A percentile compares a stretch with the other conserved stretches of the same genome.
These are phyloP conservation scores for Corydoras sp. DNA, from an alignment of 2,113 vertebrate genomes.

Conservation along the genomic window DNA sequence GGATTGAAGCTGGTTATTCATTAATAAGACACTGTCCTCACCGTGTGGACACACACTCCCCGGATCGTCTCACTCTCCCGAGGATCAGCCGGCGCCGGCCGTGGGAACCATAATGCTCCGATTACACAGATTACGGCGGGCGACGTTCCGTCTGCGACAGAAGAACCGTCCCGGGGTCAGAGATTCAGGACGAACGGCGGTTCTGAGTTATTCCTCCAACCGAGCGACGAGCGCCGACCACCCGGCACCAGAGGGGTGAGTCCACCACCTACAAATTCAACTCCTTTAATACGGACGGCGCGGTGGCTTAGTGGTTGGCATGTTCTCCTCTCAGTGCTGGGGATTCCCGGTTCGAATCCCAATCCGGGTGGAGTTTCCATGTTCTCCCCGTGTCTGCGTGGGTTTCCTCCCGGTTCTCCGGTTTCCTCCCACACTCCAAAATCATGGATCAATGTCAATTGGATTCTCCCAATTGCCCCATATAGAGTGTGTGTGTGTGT, in stretches of 20 bases:
- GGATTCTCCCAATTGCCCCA: too few species aligned
- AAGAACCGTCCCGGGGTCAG: too few species aligned
- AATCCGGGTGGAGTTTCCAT: too few species aligned
- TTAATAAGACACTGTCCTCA: not conserved
- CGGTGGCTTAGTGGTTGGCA: too few species aligned
- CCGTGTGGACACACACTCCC: not conserved
- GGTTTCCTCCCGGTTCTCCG: too few species aligned
- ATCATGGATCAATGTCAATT: too few species aligned
- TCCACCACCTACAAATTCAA: not conserved
- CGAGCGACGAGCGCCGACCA: not conserved
- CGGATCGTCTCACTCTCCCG: not conserved
- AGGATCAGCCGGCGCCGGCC: not conserved
- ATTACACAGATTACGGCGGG: constrained; percentile 36
- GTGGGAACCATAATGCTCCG: constrained; percentile 45
- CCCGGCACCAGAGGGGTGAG: constrained; percentile 12
- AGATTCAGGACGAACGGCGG: constrained; percentile 20
- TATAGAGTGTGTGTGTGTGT: too few species aligned
- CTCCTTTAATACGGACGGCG: not conserved
- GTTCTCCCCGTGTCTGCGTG: too few species aligned
- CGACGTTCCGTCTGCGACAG: not conserved
- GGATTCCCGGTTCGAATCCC: too few species aligned
- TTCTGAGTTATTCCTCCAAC: constrained; percentile 5
- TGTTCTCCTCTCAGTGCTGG: too few species aligned
- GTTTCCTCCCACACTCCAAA: too few species aligned
- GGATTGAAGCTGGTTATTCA: not conserved